These are phyloP conservation scores for Drosophila guanche DNA, from an alignment of 1,140 invertebrate species.

Conservation along the genomic window DNA sequence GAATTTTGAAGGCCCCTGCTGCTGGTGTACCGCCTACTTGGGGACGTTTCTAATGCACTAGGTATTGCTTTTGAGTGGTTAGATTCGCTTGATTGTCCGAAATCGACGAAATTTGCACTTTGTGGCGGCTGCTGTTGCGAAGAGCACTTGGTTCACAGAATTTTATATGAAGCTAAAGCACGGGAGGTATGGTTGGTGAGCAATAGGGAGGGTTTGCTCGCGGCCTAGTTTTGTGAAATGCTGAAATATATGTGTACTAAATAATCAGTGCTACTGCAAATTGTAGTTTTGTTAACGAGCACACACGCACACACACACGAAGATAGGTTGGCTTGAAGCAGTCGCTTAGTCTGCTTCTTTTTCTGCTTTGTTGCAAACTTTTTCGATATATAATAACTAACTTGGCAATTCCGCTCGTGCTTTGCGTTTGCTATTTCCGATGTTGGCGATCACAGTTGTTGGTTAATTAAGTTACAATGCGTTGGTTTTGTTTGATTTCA, in stretches of 20 bases:
- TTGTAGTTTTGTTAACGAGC: conserved; percentile 18
- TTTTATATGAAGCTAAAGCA: conserved; percentile 18
- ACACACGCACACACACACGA: conserved; percentile 45
- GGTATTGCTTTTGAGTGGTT: conserved; percentile 19
- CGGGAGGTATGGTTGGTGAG: conserved; percentile 11
- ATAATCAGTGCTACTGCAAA: conserved; percentile 10
- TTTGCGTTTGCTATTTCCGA: conserved; percentile 58
- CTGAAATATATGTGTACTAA: conserved; percentile 8
- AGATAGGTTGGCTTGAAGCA: conserved; percentile 40
- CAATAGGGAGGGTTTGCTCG: conserved; percentile 12
- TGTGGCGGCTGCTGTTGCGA: conserved; percentile 1
- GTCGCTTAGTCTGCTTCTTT: conserved; percentile 50
- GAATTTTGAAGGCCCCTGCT: not conserved
- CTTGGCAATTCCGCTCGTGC: conserved; percentile 71
- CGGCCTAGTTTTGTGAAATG: conserved; percentile 4
- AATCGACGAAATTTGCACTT: conserved; percentile 37
- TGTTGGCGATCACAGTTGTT: conserved; percentile 79
- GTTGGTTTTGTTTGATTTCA: conserved; percentile 69
- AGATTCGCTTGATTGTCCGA: conserved; percentile 1
- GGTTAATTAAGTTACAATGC: conserved; percentile 74
- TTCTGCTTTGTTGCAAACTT: conserved; percentile 74
- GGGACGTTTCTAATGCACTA: conserved; percentile 4
- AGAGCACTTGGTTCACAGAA: conserved; percentile 25
- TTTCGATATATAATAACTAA: conserved; percentile 54
- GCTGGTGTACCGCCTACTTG: conserved; percentile 5